Evolutionary conservation across 2,797 vertebrate species (phyloP), one percentile per base, ranked within the genome.

Genomic region (Nothura maculosa): DNA sequence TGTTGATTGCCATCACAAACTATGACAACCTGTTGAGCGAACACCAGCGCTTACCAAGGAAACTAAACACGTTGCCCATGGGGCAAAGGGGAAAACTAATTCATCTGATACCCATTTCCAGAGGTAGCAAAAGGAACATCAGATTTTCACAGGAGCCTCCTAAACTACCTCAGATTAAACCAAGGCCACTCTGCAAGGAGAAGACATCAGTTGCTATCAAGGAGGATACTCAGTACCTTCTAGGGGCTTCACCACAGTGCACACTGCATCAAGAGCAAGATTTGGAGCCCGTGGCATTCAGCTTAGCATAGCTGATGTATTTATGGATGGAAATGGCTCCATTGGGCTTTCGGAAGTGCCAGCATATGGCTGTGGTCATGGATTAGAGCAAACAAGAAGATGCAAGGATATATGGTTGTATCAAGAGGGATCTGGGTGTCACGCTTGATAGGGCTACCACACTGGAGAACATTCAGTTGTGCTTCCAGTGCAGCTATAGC

Each of bases 291-390:
- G 9, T 9, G 38, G 25, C 4, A 61, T 60, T 32, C 32, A 28
- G 54, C 36, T 52, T 24, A 34, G 28, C 52, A 40, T 0, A 1
- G n/a, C 12, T 2, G 1, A 43, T 19, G 34, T 16, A 57, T 54
- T 83, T 54, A 54, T 40, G 40, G 40, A 13, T 40, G 40, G 28
- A 83, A 94, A 87, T 1, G 75, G 58, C 54, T 89, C 68, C 18
- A 36, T 19, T 32, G 38, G 15, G 66, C 16, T 40, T 82, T 75
- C 6, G 61, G 47, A 90, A 85, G 77, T 57, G 79, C 63, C 82
- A n/a, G 76, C 17, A 43, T 22, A 70, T 17, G 42, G 57, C 13
- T 28, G 25, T 64, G 50, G 50, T 21, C 69, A 54, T 8, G 38
- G 32, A 12, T 81, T 30, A 78, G 45, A 76, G 22, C 61, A 72